Evolutionary conservation across 2,888 invertebrate species (phyloP).

Genomic region (Bombyx huttoni): DNA sequence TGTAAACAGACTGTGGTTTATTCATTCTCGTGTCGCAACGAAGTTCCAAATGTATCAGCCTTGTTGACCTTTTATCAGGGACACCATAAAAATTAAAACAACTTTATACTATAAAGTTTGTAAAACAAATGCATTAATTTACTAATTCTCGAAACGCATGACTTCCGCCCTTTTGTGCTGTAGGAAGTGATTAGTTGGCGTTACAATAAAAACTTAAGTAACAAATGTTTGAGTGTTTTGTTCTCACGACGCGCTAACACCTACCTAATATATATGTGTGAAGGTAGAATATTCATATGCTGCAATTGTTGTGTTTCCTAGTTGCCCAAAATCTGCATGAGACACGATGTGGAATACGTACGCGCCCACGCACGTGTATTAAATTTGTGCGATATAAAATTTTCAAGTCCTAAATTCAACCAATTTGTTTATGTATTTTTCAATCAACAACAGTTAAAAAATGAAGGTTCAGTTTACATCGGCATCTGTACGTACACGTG

Average conservation of each 20-base stretch:
- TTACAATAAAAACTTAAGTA: constrained; percentile 43
- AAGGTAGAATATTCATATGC: constrained; percentile 27
- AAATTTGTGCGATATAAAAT: neutral
- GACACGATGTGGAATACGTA: neutral
- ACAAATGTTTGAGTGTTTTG: constrained; percentile 47
- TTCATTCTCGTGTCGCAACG: constrained; percentile 45
- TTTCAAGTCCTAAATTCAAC: neutral
- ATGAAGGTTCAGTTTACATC: constrained; percentile 30
- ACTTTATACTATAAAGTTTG: constrained; percentile 29
- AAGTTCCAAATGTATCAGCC: constrained; percentile 34
- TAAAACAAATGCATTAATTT: constrained; percentile 56
- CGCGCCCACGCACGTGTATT: constrained; percentile 10
- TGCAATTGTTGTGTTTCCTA: constrained; percentile 16
- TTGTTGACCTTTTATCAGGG: constrained; percentile 60
- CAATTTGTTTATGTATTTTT: constrained; percentile 18
- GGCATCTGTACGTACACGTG: constrained; percentile 14
- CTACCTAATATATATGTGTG: constrained; percentile 34
- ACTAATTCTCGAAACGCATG: constrained; percentile 57
- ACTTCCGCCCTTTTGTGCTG: constrained; percentile 65
- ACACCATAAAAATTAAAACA: constrained; percentile 25
- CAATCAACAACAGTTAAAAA: constrained; percentile 34
- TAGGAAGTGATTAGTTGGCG: constrained; percentile 66
- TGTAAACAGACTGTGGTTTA: constrained; percentile 43
- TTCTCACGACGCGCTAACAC: constrained; percentile 51
- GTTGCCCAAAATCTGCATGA: constrained; percentile 3